Evolutionary conservation across 2,888 invertebrate species (phyloP), one percentile per base, ranked within the genome.

Genomic region (Acanthococcus lagerstroemiae): DNA sequence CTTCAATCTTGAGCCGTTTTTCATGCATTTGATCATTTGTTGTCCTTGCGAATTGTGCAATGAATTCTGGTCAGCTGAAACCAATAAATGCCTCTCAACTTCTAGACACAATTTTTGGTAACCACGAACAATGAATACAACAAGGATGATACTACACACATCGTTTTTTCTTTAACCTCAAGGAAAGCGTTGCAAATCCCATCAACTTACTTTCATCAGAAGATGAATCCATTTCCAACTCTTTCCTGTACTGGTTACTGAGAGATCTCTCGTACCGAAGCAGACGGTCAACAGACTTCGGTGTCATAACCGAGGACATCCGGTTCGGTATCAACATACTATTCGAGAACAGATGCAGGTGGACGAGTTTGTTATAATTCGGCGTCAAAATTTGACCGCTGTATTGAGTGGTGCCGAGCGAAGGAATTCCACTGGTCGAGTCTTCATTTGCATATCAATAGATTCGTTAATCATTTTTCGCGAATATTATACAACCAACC

Each of bases 331-430:
- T 15, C 0, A 26, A 27, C 17, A n/a, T 21, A 9, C 15, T 37
- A 71, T 84, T 83, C 15, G 87, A 85, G 76, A 87, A 83, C 69
- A 90, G 80, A 77, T 87, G 85, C 69, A 83, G 81, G 75, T 87
- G 87, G 25, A 90, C 78, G 75, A 89, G 80, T 72, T 85, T 80
- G 79, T 90, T 90, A 76, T 84, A 84, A 78, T 90, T 90, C 54
- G 87, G 87, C 26, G 65, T 65, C 26, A 19, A n/a, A 4, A 55
- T 45, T 21, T 55, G 55, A 26, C 82, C 81, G 2, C 79, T 75
- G 73, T 80, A 81, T 24, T 81, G 75, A 2, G 80, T 80, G 37
- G 82, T 80, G 3, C 84, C 84, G 65, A 84, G 83, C 4, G 73
- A 74, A 52, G 87, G 80, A 71, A 89, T 83, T 60, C 90, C 90